Conservation (phyloP, 2,888 invertebrate genomes). For the Adelognathus sp. region DNA sequence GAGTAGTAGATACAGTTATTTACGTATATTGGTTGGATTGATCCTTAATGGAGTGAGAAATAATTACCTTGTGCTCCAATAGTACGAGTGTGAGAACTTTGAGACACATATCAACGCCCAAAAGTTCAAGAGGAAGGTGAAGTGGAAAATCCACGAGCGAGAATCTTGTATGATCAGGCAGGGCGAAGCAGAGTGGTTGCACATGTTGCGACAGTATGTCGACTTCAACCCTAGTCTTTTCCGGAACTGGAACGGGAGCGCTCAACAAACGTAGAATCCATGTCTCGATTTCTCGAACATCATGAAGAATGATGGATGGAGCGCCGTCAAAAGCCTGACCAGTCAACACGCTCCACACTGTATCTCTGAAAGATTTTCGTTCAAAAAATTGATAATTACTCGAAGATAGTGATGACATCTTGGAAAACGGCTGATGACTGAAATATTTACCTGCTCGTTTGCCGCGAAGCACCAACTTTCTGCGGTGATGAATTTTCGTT, state of each 20-base stretch:
- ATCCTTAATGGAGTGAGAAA: not conserved
- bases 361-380: constrained; percentile 91
- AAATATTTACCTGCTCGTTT: constrained; percentile 87
- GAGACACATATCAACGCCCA: constrained; percentile 98
- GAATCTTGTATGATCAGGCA: constrained; percentile 99
- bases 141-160: constrained; percentile 98
- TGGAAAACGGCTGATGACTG: too few relatives aligned
- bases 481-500: constrained; percentile 96
- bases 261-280: constrained; percentile 98
- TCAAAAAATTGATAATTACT: too few relatives aligned
- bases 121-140: constrained; percentile 97
- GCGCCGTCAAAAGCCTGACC: constrained; percentile 91
- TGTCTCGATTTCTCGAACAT: constrained; percentile 98
- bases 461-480: constrained; percentile 94
- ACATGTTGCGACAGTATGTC: constrained; percentile 94
- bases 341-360: constrained; percentile 97
- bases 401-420: too few relatives aligned
- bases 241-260: constrained; percentile 98
- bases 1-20: too few relatives aligned
- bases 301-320: constrained; percentile 95
- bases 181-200: constrained; percentile 95
- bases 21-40: not conserved
- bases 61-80: constrained; percentile 94
- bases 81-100: constrained; percentile 97
- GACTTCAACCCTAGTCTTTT: constrained; percentile 89